A percentile compares a stretch with the other conserved stretches of the same genome.
Conservation (phyloP, 2,888 invertebrate species). For the Apoderus coryli region DNA sequence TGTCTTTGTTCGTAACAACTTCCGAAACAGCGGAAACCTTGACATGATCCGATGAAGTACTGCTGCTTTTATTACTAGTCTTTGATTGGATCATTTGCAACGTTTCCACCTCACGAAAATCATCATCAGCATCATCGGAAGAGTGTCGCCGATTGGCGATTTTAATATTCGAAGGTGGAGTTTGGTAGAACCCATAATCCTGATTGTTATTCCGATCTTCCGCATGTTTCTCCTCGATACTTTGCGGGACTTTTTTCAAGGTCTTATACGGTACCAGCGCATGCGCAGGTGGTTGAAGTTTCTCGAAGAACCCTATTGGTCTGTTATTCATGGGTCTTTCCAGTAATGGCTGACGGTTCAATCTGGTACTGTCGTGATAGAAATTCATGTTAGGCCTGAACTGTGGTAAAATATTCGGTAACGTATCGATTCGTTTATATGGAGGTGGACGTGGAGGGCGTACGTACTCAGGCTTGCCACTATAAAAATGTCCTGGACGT, state of each 20-base stretch:
- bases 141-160: constrained; percentile 32
- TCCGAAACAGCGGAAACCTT: constrained; percentile 11
- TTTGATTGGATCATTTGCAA: constrained; percentile 54
- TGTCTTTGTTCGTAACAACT: constrained; percentile 15
- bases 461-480: constrained; percentile 31
- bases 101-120: constrained; percentile 47
- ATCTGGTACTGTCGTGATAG: constrained; percentile 21
- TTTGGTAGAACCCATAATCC: constrained; percentile 22
- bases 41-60: background rate
- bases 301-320: constrained; percentile 32
- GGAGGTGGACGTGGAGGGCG: constrained; percentile 29
- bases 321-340: constrained; percentile 33
- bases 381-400: constrained; percentile 51
- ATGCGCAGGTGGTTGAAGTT: constrained; percentile 30
- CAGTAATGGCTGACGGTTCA: constrained; percentile 30
- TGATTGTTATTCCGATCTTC: constrained; percentile 24
- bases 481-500: constrained; percentile 32
- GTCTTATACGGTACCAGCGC: constrained; percentile 24
- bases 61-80: constrained; percentile 28
- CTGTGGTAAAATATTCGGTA: constrained; percentile 57
- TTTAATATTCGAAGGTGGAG: constrained; percentile 34
- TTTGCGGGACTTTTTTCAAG: constrained; percentile 13
- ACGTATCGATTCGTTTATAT: constrained; percentile 30
- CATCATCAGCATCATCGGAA: constrained; percentile 36
- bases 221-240: constrained; percentile 16